Evolutionary conservation across 2,113 vertebrate species (phyloP).

Genomic region (Diphyllodes magnificus): DNA sequence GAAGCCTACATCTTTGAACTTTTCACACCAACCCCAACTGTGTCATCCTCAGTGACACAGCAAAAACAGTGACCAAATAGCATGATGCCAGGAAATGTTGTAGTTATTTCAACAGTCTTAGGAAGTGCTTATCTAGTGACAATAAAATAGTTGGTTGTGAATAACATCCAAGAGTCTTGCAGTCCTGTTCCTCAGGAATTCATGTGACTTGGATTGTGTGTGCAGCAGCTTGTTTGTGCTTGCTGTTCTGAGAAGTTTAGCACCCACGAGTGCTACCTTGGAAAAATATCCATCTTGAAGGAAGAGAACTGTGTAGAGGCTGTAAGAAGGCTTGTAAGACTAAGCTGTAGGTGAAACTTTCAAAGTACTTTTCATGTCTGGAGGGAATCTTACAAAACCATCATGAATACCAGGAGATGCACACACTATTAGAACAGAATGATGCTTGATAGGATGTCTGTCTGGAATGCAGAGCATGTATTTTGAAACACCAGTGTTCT

Average conservation of each 20-base stretch:
- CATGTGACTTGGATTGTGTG: rapidly evolving
- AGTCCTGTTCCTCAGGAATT: neutral
- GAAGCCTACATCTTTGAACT: neutral
- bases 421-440: neutral
- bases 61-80: neutral
- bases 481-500: neutral
- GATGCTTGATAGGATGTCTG: neutral
- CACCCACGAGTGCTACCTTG: neutral
- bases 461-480: neutral
- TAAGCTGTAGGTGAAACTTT: neutral
- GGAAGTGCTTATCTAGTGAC: neutral
- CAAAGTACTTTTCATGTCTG: neutral
- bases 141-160: neutral
- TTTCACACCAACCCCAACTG: neutral
- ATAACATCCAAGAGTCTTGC: neutral
- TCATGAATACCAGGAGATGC: neutral
- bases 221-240: neutral
- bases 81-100: neutral
- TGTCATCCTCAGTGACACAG: neutral
- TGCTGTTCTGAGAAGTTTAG: neutral
- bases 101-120: neutral
- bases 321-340: neutral
- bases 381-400: neutral
- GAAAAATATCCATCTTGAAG: neutral
- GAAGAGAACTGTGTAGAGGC: neutral